Evolutionary conservation across 92 coral and sea anemone species (phyloP), one percentile per base, ranked within the genome.

Genomic region (Chrysogorgia sp.): DNA sequence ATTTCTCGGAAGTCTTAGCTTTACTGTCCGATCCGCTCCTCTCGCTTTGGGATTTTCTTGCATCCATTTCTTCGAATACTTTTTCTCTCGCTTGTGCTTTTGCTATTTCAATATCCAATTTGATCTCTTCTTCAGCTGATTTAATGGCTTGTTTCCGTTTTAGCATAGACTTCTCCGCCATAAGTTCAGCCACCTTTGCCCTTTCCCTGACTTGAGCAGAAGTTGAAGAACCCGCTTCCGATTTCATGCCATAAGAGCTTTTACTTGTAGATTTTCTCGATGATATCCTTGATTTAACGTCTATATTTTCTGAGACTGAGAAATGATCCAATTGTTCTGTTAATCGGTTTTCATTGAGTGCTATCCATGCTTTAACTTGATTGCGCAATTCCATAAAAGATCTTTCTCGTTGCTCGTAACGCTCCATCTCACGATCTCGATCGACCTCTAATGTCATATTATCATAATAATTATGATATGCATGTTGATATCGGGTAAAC

Each of bases 181-280:
- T 24, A 26, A 89, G 35, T 23, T 82, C 90, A 15, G 88, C 93
- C 47, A 89, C 68, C 41, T 74, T 83, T n/a, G 82, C 88, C 59
- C 69, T 86, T 60, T 86, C 83, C 69, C 37, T 45, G 47, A 14
- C 37, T 28, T 49, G 33, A 8, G 71, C 71, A 33, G 71, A 65
- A 21, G 50, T 32, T 65, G 47, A 14, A 14, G 50, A 65, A 65
- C 71, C 37, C 10, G 50, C 50, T 17, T 43, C 17, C 9, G 50
- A 43, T 17, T 43, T 43, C 9, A n/a, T n/a, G n/a, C n/a, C n/a
- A n/a, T n/a, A n/a, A n/a, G n/a, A n/a, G n/a, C n/a, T n/a, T n/a
- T n/a, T n/a, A n/a, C n/a, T n/a, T n/a, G n/a, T n/a, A n/a, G n/a
- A n/a, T n/a, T n/a, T n/a, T n/a, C n/a, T n/a, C n/a, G n/a, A n/a